Percentiles rank a stretch among this genome's conserved stretches.
These are phyloP conservation scores for Branchinecta lynchi DNA, from an alignment of 1,140 invertebrate genomes.

Conservation along the genomic window DNA sequence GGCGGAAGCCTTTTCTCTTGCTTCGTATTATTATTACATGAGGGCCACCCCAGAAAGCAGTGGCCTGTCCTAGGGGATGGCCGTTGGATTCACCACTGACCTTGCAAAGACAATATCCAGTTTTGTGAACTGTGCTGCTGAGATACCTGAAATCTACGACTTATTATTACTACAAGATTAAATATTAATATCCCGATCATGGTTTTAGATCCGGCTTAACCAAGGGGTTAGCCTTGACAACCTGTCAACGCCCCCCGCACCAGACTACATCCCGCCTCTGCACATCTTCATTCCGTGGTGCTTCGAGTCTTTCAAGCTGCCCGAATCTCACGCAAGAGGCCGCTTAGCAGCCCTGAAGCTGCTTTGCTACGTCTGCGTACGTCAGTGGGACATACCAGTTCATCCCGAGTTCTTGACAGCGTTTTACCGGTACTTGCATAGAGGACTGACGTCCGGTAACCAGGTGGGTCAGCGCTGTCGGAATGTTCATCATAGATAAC, in stretches of 20 bases:
- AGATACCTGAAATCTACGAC: too few relatives aligned
- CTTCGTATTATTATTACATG: too few relatives aligned
- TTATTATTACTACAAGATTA: too few relatives aligned
- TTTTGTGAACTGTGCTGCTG: too few relatives aligned
- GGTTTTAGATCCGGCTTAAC: constrained; percentile 46
- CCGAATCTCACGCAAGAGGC: constrained; percentile 47
- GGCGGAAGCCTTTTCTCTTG: too few relatives aligned
- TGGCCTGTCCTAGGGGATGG: too few relatives aligned
- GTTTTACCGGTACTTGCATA: constrained; percentile 75
- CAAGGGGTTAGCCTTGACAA: constrained; percentile 61
- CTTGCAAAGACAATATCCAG: too few relatives aligned
- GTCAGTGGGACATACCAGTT: constrained; percentile 39
- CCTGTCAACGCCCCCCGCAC: constrained; percentile 47
- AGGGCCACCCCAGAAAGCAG: too few relatives aligned
- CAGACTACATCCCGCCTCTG: constrained; percentile 59
- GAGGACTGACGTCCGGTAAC: constrained; percentile 43
- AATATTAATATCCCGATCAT: constrained; percentile 17
- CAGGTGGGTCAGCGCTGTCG: constrained; percentile 38
- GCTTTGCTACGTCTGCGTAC: constrained; percentile 53
- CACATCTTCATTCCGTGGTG: constrained; percentile 77
- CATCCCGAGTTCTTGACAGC: constrained; percentile 56
- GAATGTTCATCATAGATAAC: too few relatives aligned
- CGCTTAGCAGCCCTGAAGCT: constrained; percentile 62
- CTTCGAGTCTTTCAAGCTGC: constrained; percentile 56
- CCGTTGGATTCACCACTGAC: too few relatives aligned